phyloP scores from a whole-genome alignment of 2,888 invertebrate species.

The Noctua janthina region DNA sequence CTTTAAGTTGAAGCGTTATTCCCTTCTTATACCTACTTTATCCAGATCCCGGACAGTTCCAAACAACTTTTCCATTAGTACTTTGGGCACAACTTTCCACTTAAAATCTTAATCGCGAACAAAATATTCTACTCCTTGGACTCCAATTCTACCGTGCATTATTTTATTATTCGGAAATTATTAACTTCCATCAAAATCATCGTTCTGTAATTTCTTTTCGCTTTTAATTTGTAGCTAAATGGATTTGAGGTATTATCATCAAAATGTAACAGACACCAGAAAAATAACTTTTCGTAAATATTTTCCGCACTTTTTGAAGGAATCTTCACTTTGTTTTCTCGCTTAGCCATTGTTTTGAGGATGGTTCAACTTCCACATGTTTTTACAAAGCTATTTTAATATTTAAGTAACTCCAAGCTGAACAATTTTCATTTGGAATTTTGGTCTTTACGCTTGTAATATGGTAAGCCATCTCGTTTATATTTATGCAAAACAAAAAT shows the following conservation, averaged over 20 bases:
- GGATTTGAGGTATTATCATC: conserved; percentile 37
- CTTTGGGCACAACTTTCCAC: conserved; percentile 80
- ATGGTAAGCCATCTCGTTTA: background rate
- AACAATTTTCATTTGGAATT: conserved; percentile 45
- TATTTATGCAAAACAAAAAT: conserved; percentile 19
- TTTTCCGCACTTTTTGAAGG: conserved; percentile 14
- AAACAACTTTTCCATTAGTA: conserved; percentile 83
- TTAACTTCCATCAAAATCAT: conserved; percentile 72
- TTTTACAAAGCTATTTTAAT: conserved; percentile 42
- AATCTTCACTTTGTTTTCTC: conserved; percentile 26
- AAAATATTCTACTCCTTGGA: conserved; percentile 78
- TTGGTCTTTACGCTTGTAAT: conserved; percentile 18
- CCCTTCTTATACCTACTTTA: conserved; percentile 73
- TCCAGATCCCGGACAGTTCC: conserved; percentile 74
- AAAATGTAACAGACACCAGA: conserved; percentile 24
- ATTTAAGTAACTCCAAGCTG: conserved; percentile 47
- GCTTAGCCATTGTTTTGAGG: conserved; percentile 19
- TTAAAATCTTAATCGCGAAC: conserved; percentile 82
- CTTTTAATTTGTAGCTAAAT: conserved; percentile 53
- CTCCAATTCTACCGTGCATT: conserved; percentile 68
- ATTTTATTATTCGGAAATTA: conserved; percentile 75
- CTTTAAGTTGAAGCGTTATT: conserved; percentile 75
- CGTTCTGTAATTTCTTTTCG: conserved; percentile 63
- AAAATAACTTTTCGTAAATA: conserved; percentile 38
- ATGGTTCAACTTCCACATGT: conserved; percentile 36